Conservation (phyloP, 2,888 invertebrate genomes). For the Scaptomyza reducta region DNA sequence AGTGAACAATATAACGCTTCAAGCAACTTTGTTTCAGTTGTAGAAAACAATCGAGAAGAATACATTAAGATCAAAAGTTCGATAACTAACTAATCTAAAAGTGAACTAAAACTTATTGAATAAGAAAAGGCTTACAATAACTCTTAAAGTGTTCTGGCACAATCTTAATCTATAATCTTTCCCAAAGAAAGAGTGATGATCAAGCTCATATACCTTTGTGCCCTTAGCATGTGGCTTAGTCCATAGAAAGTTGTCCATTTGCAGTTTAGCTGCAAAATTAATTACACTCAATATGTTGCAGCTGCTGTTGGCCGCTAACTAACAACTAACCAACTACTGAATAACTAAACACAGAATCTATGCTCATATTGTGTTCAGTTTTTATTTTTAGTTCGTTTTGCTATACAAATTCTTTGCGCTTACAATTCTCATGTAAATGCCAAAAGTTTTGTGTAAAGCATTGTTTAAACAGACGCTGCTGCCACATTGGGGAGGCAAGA, state of each 20-base stretch:
- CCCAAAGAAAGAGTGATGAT: not conserved
- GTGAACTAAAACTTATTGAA: too few species aligned
- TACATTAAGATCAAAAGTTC: too few species aligned
- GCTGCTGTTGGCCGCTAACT: slow-evolving; percentile 21
- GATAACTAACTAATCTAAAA: too few species aligned
- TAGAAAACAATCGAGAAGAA: too few species aligned
- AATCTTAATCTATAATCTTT: not conserved
- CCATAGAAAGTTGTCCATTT: slow-evolving; percentile 31
- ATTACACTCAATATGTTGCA: slow-evolving; percentile 72
- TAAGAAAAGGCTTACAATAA: too few species aligned
- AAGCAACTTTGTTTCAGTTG: too few species aligned
- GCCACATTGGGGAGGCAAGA: slow-evolving; percentile 10
- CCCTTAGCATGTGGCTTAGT: slow-evolving; percentile 39
- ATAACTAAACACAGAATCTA: slow-evolving; percentile 54
- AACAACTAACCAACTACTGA: slow-evolving; percentile 25
- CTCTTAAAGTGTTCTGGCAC: too few species aligned
- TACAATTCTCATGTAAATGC: slow-evolving; percentile 76
- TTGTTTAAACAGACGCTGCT: slow-evolving; percentile 54
- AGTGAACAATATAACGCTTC: too few species aligned
- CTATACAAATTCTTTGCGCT: slow-evolving; percentile 52
- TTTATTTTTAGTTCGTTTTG: slow-evolving; percentile 13
- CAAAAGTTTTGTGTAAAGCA: slow-evolving; percentile 65
- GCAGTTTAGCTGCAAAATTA: slow-evolving; percentile 67
- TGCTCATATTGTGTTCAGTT: slow-evolving; percentile 62
- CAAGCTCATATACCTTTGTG: not conserved